Percentiles rank a stretch among this genome's conserved stretches.
These are phyloP conservation scores for Epinephelus coioides DNA, from an alignment of 2,797 vertebrate species.

Conservation along the genomic window DNA sequence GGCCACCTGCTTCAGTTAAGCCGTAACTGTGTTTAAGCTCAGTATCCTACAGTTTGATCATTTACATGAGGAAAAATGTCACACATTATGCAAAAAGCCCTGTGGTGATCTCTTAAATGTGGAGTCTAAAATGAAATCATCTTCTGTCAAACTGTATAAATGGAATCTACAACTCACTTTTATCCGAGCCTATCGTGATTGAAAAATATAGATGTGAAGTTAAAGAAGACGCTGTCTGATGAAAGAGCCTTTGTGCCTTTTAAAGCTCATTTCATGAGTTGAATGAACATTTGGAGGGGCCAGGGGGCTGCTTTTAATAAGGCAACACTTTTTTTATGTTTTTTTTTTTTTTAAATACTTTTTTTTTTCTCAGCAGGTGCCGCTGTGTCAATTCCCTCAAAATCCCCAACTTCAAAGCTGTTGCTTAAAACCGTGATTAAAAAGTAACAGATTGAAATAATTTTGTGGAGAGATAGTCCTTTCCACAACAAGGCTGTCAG, in stretches of 20 bases:
- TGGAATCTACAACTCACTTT: conserved; percentile 35
- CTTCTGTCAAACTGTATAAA: conserved; percentile 30
- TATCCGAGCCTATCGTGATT: background rate
- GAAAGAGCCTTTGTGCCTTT: conserved; percentile 47
- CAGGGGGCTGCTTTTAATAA: conserved; percentile 67
- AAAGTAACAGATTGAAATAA: conserved; percentile 57
- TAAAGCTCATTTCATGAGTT: conserved; percentile 59
- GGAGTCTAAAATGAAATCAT: conserved; percentile 27
- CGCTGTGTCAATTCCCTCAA: conserved; percentile 47
- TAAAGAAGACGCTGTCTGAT: conserved; percentile 46
- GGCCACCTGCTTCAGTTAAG: background rate
- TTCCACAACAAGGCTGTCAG: conserved; percentile 30
- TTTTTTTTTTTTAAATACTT: background rate
- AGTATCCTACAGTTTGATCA: background rate
- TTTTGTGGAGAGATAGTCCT: conserved; percentile 23
- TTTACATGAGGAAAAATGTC: background rate
- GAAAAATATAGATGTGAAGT: conserved; percentile 47
- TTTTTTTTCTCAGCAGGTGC: conserved; percentile 58
- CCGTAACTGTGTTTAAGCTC: background rate
- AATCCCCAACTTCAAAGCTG: conserved; percentile 63
- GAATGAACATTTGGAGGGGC: conserved; percentile 46
- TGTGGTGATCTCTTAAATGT: conserved; percentile 2
- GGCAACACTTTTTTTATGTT: conserved; percentile 3
- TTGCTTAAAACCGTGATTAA: conserved; percentile 63
- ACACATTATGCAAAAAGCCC: conserved; percentile 20